Base-by-base conservation (phyloP, 2,888 invertebrate genomes). In the Helobdella robusta region DNA sequence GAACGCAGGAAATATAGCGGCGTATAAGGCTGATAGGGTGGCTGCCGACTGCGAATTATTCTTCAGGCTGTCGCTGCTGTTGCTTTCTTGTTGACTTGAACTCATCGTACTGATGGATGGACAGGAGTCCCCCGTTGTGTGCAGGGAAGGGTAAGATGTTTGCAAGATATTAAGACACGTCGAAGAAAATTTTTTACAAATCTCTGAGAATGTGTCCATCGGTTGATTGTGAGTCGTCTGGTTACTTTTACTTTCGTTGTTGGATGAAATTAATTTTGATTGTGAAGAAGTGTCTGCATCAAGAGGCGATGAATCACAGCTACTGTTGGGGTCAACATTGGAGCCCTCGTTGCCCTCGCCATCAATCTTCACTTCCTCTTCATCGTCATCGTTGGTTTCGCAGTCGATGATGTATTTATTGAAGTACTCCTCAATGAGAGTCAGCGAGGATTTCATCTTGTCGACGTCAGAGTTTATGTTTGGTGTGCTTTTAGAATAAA, bases 401-500 rank as follows among this genome's bases (percentile, higher is more conserved):
- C 28, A 56, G n/a, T 30, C 56, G 23, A 56, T 56, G 4, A 56
- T 30, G 56, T 30, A 56, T 32, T 32, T 56, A 56, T 56, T 56
- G 32, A 56, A 56, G 32, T 56, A 56, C 32, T 56, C 56, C 32
- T 56, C 28, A 25, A 56, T 56, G 56, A 56, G n/a, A 18, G 23
- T 48, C 48, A 48, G 48, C 23, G 48, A 48, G 25, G 48, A 48
- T 25, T 23, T 30, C 30, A n/a, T 56, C 8, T 30, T n/a, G 56
- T 25, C 28, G 5, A n/a, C 30, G 4, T 56, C 25, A n/a, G 6
- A n/a, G 56, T 56, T 28, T 5, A 56, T n/a, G 28, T 56, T 56
- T 56, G 56, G 56, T n/a, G n/a, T 30, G 32, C 56, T 56, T 32
- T 56, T 56, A 6, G 56, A 56, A 32, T 56, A 56, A 30, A 56